Evolutionary conservation across 2,888 invertebrate genomes (phyloP), one percentile per base, ranked within the genome.

Genomic region (Galeruca laticollis): DNA sequence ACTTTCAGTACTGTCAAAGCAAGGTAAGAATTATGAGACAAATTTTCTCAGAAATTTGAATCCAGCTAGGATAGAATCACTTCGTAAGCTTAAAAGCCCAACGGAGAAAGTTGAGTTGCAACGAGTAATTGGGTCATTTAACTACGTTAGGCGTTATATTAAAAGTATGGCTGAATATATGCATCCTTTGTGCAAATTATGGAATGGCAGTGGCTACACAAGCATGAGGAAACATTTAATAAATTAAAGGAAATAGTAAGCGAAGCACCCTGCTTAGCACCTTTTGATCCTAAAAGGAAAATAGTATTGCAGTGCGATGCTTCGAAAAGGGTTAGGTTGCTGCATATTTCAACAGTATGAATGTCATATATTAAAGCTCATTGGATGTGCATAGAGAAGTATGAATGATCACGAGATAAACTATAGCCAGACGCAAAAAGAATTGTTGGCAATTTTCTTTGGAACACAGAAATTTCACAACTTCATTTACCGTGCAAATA

Each of bases 1-100:
- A 75, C 69, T 51, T 75, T 49, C 74, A 73, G 68, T 74, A 62
- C 70, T 62, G 59, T 33, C 60, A 73, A 69, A 67, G 56, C 21
- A 13, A 66, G 33, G 70, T 76, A 52, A 72, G 71, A 52, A 61
- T 68, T 47, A 68, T 61, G 61, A n/a, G 62, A 13, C 62, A 68
- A 47, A 49, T 68, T 62, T 57, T 56, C 15, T n/a, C n/a, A n/a
- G n/a, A n/a, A n/a, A n/a, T n/a, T 10, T 54, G 2, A 26, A 54
- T 31, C 26, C 54, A 11, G 54, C 2, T 26, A 26, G 54, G 13
- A 11, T 26, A 4, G 26, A 31, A 54, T 26, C 54, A 31, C 13
- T 54, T 1, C 13, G 31, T 13, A 54, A 54, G n/a, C 13, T 54
- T 31, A 26, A 31, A 8, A 20, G 13, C 13, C 26, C 54, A 10